Conservation (phyloP, 2,113 vertebrate species). For the Willisornis vidua region DNA sequence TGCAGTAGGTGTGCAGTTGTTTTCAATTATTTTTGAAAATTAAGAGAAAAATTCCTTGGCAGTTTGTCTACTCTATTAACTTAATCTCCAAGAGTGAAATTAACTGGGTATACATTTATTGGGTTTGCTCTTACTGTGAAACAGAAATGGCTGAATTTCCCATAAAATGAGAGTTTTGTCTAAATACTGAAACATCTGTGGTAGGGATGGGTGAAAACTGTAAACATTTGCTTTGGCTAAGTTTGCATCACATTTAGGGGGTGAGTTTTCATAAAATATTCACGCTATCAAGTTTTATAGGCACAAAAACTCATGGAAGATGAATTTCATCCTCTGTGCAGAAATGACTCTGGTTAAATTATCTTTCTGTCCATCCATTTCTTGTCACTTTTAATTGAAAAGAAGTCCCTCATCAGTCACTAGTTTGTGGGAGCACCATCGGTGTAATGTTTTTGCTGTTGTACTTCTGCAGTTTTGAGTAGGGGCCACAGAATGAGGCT, state of each 20-base stretch:
- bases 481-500: not conserved
- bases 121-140: slow-evolving; percentile 50
- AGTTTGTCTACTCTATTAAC: slow-evolving; percentile 60
- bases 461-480: not conserved
- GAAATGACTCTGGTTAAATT: not conserved
- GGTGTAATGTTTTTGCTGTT: not conserved
- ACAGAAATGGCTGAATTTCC: slow-evolving; percentile 64
- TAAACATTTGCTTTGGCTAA: slow-evolving; percentile 30
- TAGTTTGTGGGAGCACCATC: not conserved
- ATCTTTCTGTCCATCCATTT: not conserved
- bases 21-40: slow-evolving; percentile 18
- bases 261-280: not conserved
- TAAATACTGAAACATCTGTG: slow-evolving; percentile 66
- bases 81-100: slow-evolving; percentile 57
- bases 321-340: not conserved
- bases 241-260: not conserved
- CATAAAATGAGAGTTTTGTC: slow-evolving; percentile 57
- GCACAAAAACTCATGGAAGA: not conserved
- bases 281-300: not conserved
- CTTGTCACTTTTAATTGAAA: not conserved
- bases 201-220: not conserved
- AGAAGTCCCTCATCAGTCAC: not conserved
- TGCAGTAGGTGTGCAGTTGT: slow-evolving; percentile 2
- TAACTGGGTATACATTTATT: slow-evolving; percentile 56
- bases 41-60: slow-evolving; percentile 38